Conservation (phyloP, 1,140 invertebrate species). For the Odontomachus brunneus region DNA sequence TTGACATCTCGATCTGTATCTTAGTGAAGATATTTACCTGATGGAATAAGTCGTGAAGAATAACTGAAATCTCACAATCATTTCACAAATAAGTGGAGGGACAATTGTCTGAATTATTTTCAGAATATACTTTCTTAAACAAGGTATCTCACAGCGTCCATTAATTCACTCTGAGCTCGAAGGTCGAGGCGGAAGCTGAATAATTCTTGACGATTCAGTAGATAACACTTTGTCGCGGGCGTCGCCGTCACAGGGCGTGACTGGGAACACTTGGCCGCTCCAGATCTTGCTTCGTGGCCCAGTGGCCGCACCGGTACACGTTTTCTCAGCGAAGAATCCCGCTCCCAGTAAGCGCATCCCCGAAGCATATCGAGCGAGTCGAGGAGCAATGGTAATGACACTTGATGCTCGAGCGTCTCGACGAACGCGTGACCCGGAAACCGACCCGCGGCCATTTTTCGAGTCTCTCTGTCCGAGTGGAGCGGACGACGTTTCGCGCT, state of each 20-base stretch:
- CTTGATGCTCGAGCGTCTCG: constrained; percentile 77
- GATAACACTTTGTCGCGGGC: constrained; percentile 24
- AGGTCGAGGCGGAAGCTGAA: not conserved
- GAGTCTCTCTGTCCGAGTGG: constrained; percentile 64
- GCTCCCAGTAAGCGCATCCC: constrained; percentile 62
- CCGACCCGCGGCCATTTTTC: constrained; percentile 77
- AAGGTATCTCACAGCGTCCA: not conserved
- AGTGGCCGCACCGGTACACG: constrained; percentile 68
- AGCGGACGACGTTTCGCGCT: constrained; percentile 63
- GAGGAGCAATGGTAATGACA: constrained; percentile 79
- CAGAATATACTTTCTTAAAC: too few species aligned
- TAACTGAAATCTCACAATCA: too few species aligned
- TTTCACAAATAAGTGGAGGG: too few species aligned
- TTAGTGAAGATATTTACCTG: too few species aligned
- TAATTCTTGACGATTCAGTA: not conserved
- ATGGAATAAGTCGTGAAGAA: too few species aligned
- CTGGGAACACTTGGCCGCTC: constrained; percentile 67
- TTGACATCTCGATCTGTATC: too few species aligned
- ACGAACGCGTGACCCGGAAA: constrained; percentile 81
- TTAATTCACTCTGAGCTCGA: not conserved
- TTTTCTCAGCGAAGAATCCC: constrained; percentile 65
- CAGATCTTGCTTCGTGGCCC: constrained; percentile 66
- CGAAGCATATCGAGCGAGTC: constrained; percentile 58
- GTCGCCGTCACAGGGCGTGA: constrained; percentile 68
- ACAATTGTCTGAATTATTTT: too few species aligned